A percentile compares a stretch with the other conserved stretches of the same genome.
Conservation (phyloP, 1,140 invertebrate species). For the Hypothenemus hampei region DNA sequence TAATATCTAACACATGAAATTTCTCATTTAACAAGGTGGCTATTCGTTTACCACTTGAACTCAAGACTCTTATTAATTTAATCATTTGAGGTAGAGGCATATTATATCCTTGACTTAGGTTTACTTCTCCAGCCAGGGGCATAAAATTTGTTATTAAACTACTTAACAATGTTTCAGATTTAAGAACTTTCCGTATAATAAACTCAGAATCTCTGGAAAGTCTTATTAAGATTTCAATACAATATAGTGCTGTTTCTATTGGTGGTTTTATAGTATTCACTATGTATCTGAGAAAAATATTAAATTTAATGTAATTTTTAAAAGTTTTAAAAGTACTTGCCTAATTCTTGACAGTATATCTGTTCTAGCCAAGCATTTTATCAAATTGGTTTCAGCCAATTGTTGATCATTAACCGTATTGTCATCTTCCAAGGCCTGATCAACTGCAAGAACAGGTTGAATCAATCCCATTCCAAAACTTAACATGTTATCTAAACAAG, state of each 20-base stretch:
- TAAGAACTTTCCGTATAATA: conserved; percentile 53
- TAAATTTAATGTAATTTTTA: not conserved
- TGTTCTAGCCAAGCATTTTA: conserved; percentile 68
- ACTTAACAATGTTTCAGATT: conserved; percentile 53
- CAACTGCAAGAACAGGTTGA: conserved; percentile 57
- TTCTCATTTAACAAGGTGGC: conserved; percentile 37
- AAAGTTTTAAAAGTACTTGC: conserved; percentile 45
- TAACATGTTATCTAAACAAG: conserved; percentile 62
- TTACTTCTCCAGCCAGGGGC: conserved; percentile 39
- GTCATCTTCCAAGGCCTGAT: conserved; percentile 57
- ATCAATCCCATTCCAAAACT: conserved; percentile 61
- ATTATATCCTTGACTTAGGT: conserved; percentile 33
- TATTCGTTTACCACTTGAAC: conserved; percentile 45
- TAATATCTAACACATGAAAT: conserved; percentile 47
- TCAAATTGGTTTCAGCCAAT: conserved; percentile 69
- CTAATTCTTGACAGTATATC: conserved; percentile 67
- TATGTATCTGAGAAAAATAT: conserved; percentile 55
- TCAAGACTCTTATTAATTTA: conserved; percentile 52
- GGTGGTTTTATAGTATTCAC: conserved; percentile 59
- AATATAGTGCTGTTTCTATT: conserved; percentile 59
- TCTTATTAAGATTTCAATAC: conserved; percentile 65
- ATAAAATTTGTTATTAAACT: conserved; percentile 57
- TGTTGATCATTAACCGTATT: conserved; percentile 77
- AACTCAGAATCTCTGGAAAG: conserved; percentile 62
- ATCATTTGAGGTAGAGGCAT: conserved; percentile 49